These are phyloP conservation scores for Myotis daubentonii DNA, from an alignment of 2,797 vertebrate genomes.

Conservation along the genomic window DNA sequence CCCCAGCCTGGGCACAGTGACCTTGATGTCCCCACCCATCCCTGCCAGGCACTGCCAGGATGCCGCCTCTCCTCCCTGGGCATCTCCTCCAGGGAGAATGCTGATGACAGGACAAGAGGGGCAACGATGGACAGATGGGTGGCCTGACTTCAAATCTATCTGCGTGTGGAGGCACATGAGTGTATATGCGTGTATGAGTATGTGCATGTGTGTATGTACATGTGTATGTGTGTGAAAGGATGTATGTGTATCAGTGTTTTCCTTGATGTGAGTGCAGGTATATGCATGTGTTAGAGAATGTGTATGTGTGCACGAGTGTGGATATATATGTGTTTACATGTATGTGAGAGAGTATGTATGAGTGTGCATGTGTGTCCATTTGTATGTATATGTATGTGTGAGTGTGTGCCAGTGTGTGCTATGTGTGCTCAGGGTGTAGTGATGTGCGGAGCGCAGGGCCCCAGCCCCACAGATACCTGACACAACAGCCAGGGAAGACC, in stretches of 20 bases:
- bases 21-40: not conserved
- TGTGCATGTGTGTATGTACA: too few relatives aligned
- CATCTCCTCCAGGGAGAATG: not conserved
- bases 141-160: not conserved
- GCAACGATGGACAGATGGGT: rapidly evolving
- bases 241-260: not conserved
- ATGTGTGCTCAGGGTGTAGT: not conserved
- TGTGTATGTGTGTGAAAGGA: not conserved
- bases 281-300: not conserved
- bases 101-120: not conserved
- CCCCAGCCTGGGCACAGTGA: not conserved
- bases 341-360: not conserved
- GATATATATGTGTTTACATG: not conserved
- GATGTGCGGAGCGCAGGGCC: rapidly evolving
- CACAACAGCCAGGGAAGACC: not conserved
- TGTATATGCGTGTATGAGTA: not conserved
- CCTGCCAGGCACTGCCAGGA: not conserved
- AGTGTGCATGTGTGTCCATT: not conserved
- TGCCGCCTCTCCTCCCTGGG: not conserved
- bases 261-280: not conserved
- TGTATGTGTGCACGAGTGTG: not conserved
- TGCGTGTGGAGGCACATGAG: rapidly evolving
- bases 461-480: rapidly evolving
- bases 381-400: not conserved
- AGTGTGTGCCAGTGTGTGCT: not conserved